Percentiles rank a stretch among this genome's conserved stretches.
phyloP scores from a whole-genome alignment of 23 tunicate genomes.

The Trididemnum miniatum region DNA sequence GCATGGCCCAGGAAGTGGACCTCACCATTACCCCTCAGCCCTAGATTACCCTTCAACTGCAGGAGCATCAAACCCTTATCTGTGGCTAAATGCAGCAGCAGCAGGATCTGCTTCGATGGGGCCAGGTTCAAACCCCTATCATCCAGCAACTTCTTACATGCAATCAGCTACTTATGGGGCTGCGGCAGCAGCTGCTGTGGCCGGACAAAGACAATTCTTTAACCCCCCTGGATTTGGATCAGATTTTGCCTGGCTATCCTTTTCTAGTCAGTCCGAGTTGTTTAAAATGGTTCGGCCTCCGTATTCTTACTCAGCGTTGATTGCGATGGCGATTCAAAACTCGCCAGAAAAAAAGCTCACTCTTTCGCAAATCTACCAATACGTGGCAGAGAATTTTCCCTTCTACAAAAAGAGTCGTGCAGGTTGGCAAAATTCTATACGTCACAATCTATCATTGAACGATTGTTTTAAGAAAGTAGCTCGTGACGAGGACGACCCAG shows the following conservation, averaged over 20 bases:
- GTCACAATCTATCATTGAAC: no score
- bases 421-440: no score
- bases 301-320: no score
- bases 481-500: no score
- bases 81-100: constrained; percentile 88
- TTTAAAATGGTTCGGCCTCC: no score
- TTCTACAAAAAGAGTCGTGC: no score
- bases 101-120: constrained; percentile 17
- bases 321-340: no score
- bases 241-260: constrained; percentile 87
- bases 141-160: constrained; percentile 78
- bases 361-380: no score
- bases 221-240: constrained; percentile 68
- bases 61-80: constrained; percentile 77
- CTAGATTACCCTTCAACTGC: constrained; percentile 55
- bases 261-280: constrained; percentile 75
- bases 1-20: constrained; percentile 60
- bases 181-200: constrained; percentile 70
- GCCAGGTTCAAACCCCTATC: constrained; percentile 53
- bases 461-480: no score
- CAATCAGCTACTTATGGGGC: constrained; percentile 77
- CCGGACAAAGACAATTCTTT: constrained; percentile 77
- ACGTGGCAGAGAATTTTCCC: no score
- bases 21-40: constrained; percentile 43
- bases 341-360: no score